Percentiles rank a stretch among this genome's conserved stretches.
phyloP scores from a whole-genome alignment of 2,797 vertebrate genomes.

The Vultur gryphus region DNA sequence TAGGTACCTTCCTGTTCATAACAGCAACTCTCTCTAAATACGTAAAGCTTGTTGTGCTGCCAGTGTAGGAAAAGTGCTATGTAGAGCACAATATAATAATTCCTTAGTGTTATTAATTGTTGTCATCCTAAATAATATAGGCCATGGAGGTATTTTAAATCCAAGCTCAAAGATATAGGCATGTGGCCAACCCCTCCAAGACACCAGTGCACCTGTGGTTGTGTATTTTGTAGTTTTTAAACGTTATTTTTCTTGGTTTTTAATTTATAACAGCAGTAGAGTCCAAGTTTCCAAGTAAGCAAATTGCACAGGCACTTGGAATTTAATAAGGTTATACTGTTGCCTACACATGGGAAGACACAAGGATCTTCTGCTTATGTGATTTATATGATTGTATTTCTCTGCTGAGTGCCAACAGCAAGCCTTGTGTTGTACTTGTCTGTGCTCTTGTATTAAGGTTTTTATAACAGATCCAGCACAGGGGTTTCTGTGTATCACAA shows the following conservation, averaged over 20 bases:
- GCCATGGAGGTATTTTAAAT: neutral
- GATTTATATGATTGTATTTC: slow-evolving; percentile 9
- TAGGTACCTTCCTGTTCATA: neutral
- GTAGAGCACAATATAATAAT: neutral
- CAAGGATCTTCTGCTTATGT: neutral
- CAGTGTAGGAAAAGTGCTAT: neutral
- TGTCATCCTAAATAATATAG: neutral
- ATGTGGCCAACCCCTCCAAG: neutral
- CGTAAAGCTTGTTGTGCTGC: neutral
- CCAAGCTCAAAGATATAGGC: neutral
- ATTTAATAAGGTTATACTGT: neutral
- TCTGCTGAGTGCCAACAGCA: neutral
- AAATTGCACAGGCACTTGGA: neutral
- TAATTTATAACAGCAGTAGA: neutral
- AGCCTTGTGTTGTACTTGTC: neutral
- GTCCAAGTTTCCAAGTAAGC: neutral
- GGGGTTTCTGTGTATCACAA: neutral
- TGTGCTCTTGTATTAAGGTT: neutral
- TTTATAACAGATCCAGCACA: neutral
- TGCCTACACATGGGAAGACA: neutral
- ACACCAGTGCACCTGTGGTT: neutral
- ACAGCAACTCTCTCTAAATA: neutral
- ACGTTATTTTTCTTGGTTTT: neutral
- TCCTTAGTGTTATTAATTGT: neutral
- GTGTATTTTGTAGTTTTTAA: neutral